Conservation (phyloP, 2,113 vertebrate genomes). For the Mormyrus lacerda region DNA sequence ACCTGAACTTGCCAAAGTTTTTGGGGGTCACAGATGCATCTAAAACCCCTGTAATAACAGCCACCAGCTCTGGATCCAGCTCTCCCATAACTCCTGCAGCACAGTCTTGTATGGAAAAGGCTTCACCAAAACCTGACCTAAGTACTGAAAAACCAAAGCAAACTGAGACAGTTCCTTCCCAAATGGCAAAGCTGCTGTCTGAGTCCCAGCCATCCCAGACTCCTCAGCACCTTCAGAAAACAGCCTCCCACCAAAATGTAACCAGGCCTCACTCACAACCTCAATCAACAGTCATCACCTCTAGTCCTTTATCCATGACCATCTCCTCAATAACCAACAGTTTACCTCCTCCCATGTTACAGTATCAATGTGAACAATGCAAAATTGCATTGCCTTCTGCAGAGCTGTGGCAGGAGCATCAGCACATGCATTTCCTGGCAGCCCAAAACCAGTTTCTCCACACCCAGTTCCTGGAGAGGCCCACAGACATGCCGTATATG, state of each 20-base stretch:
- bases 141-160: slow-evolving; percentile 79
- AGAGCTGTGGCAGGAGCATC: slow-evolving; percentile 98
- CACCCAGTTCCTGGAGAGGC: slow-evolving; percentile 93
- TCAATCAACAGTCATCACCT: slow-evolving; percentile 76
- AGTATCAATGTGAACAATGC: slow-evolving; percentile 97
- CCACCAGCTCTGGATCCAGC: slow-evolving; percentile 82
- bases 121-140: slow-evolving; percentile 80
- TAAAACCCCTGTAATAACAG: slow-evolving; percentile 58
- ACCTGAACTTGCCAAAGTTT: slow-evolving; percentile 61
- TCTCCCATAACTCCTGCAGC: slow-evolving; percentile 86
- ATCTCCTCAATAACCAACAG: slow-evolving; percentile 88
- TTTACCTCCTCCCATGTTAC: slow-evolving; percentile 92
- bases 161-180: slow-evolving; percentile 67
- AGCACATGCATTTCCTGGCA: slow-evolving; percentile 98
- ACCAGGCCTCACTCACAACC: slow-evolving; percentile 88
- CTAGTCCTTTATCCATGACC: slow-evolving; percentile 82
- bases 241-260: slow-evolving; percentile 69
- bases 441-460: slow-evolving; percentile 98
- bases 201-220: slow-evolving; percentile 69
- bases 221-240: slow-evolving; percentile 74
- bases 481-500: slow-evolving; percentile 98
- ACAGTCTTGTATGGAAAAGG: slow-evolving; percentile 76
- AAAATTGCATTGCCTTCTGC: slow-evolving; percentile 92
- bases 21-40: slow-evolving; percentile 55
- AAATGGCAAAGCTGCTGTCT: slow-evolving; percentile 68